Evolutionary conservation across 2,888 invertebrate genomes (phyloP).

Genomic region (Plusia festucae): DNA sequence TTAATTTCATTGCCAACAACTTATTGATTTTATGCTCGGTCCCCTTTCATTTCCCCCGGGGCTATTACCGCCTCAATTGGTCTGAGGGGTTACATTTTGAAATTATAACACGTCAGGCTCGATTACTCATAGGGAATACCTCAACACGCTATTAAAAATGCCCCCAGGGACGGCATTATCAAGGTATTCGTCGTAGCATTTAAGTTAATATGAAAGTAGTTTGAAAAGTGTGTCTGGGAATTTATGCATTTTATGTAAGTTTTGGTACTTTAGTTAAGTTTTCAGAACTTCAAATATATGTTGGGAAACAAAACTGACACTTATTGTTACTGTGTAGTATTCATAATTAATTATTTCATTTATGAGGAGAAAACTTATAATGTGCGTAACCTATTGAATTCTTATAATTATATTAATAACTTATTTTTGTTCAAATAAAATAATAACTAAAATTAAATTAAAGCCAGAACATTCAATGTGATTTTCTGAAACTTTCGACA

Average conservation of each 20-base stretch:
- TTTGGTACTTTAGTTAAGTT: too few relatives aligned
- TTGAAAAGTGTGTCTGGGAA: background rate
- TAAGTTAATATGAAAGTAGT: background rate
- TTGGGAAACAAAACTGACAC: too few relatives aligned
- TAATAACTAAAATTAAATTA: background rate
- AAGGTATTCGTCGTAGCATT: slow-evolving; percentile 21
- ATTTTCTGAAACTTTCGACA: background rate
- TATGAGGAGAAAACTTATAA: too few relatives aligned
- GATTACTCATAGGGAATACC: slow-evolving; percentile 60
- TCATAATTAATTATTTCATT: too few relatives aligned
- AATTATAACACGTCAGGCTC: slow-evolving; percentile 43
- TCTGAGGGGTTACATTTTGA: slow-evolving; percentile 47
- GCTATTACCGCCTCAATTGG: slow-evolving; percentile 24
- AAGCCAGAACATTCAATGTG: background rate
- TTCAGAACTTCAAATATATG: too few relatives aligned
- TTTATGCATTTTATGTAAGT: background rate
- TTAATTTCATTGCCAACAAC: slow-evolving; percentile 1
- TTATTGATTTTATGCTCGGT: slow-evolving; percentile 14
- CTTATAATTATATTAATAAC: background rate
- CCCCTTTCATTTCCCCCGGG: slow-evolving; percentile 19
- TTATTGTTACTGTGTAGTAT: too few relatives aligned
- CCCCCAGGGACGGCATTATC: slow-evolving; percentile 25
- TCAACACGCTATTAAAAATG: slow-evolving; percentile 31
- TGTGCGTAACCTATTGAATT: background rate
- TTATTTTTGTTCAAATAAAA: background rate